phyloP scores from a whole-genome alignment of 2,797 vertebrate species.

The Mus spretus region DNA sequence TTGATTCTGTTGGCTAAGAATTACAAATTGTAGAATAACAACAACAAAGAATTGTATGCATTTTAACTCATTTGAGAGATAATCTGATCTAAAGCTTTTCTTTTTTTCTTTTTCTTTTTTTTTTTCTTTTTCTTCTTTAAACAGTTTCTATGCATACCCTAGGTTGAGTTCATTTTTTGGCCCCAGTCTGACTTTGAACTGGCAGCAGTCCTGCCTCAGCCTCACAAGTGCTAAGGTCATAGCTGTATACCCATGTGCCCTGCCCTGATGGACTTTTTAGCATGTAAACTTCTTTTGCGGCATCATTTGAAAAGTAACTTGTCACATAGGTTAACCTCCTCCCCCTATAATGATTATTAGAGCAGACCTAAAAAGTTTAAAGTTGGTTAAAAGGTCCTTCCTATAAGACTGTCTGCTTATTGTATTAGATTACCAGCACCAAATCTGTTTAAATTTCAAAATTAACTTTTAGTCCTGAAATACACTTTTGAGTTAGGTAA shows the following conservation, averaged over 20 bases:
- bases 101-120: background rate
- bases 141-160: background rate
- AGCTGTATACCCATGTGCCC: background rate
- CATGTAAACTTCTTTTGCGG: background rate
- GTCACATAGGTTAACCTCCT: background rate
- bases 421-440: slow-evolving; percentile 13
- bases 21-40: background rate
- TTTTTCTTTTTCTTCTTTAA: background rate
- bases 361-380: background rate
- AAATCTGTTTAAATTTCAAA: background rate
- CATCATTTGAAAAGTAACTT: slow-evolving; percentile 33
- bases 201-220: background rate
- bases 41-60: background rate
- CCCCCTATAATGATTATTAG: background rate
- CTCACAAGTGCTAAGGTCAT: background rate
- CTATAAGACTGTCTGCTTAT: slow-evolving; percentile 32
- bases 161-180: background rate
- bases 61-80: slow-evolving; percentile 49
- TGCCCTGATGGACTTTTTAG: background rate
- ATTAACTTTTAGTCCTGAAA: slow-evolving; percentile 33
- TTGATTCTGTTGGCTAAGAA: background rate
- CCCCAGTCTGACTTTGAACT: background rate
- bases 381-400: background rate
- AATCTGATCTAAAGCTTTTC: slow-evolving; percentile 1
- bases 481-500: background rate